Percentiles rank a stretch among this genome's conserved stretches.
phyloP scores from a whole-genome alignment of 2,888 invertebrate species.

The Hypsopygia costalis region DNA sequence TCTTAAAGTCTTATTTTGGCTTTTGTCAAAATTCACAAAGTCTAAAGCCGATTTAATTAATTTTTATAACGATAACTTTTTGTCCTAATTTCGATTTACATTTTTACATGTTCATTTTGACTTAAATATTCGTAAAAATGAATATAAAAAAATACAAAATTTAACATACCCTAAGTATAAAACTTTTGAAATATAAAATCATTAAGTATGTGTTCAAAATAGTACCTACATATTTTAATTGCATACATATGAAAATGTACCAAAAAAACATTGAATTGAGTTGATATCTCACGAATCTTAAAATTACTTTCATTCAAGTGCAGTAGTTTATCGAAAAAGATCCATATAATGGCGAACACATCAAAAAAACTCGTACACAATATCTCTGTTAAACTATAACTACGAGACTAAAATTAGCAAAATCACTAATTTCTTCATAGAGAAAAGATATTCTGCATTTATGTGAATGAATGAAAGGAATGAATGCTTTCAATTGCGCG shows the following conservation, averaged over 20 bases:
- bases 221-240: constrained; percentile 35
- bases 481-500: neutral
- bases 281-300: neutral
- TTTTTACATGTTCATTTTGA: constrained; percentile 43
- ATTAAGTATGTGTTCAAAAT: constrained; percentile 27
- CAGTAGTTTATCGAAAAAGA: constrained; percentile 6
- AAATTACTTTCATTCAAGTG: neutral
- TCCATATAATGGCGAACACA: neutral
- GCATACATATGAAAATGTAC: constrained; percentile 53
- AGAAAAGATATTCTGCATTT: neutral
- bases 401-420: constrained; percentile 12
- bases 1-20: constrained; percentile 14
- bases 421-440: constrained; percentile 15
- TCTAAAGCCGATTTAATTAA: constrained; percentile 12
- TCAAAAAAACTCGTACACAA: constrained; percentile 7
- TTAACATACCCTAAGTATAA: constrained; percentile 1
- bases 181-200: neutral
- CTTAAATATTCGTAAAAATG: constrained; percentile 26
- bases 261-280: constrained; percentile 22
- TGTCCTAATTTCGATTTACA: constrained; percentile 42
- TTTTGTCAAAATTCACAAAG: constrained; percentile 7
- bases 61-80: neutral
- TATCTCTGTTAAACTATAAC: neutral
- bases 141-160: constrained; percentile 11
- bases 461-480: neutral